Conservation (phyloP, 2,888 invertebrate species). For the Darwinula stevensoni region DNA sequence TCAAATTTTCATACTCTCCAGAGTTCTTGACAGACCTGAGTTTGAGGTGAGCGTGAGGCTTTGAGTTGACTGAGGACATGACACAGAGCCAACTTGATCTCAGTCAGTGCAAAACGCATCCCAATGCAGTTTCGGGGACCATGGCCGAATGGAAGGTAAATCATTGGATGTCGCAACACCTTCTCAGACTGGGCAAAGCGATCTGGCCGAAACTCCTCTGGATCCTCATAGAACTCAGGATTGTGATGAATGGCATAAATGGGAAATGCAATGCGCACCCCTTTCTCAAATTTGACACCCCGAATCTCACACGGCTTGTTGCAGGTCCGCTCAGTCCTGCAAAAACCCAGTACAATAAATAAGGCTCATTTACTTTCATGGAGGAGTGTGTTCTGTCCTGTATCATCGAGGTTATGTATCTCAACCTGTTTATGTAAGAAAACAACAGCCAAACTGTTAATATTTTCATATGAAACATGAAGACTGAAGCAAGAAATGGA, state of each 20-base stretch:
- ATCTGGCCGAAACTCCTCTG: not conserved
- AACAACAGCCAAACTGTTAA: no score
- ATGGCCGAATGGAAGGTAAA: not conserved
- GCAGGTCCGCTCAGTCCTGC: not conserved
- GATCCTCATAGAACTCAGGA: not conserved
- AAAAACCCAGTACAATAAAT: not conserved
- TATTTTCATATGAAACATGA: no score
- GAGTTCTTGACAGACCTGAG: no score
- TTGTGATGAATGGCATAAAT: not conserved
- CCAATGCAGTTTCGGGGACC: not conserved
- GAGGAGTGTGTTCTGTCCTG: no score
- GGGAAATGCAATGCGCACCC: not conserved
- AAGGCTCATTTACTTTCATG: no score
- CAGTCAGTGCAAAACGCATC: not conserved
- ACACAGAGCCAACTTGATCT: conserved; percentile 1
- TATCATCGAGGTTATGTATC: no score
- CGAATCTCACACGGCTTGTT: not conserved
- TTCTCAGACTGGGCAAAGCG: not conserved
- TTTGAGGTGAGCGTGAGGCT: not conserved
- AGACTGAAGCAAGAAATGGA: no score
- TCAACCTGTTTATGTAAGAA: no score
- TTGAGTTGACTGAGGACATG: not conserved
- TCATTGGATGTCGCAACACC: not conserved
- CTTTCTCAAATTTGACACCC: not conserved
- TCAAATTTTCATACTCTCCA: no score